Base-by-base conservation (phyloP, 1,140 invertebrate species). In the Cecropterus lyciades region DNA sequence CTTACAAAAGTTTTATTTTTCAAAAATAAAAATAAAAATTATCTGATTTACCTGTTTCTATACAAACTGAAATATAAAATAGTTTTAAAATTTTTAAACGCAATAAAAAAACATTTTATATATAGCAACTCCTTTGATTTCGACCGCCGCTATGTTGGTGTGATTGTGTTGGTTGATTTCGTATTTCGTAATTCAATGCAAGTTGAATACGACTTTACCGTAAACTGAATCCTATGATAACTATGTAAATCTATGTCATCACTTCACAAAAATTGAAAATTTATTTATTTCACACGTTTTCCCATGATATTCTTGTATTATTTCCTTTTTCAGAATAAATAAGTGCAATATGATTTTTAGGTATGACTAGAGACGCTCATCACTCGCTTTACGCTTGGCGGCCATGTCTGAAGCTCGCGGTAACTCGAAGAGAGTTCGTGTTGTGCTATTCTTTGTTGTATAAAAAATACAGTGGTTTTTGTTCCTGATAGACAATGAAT, bases 361-460 rank as follows among this genome's bases (percentile, higher is more conserved):
- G 72, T 81, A 83, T 87, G 77, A 77, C 64, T 77, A 85, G 70
- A 83, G 84, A 89, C 87, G 86, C 87, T 87, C 82, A 74, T 83
- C 80, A 82, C 75, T 87, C 79, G 80, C 76, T 76, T 79, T 77
- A 82, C 80, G 84, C 79, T 87, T 87, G 83, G 86, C 89, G 86
- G 89, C 89, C 89, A 92, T 92, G 83, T 88, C 89, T 89, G 84
- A 89, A 85, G 83, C 84, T 89, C 82, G 85, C 73, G 82, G 86
- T 80, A 80, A 85, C 80, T 81, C 84, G 71, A 37, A 37, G 72
- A 78, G 84, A 87, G 80, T 87, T 86, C 80, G 87, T 84, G 86
- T 84, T 85, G 89, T 90, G 89, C 85, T 87, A 80, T 87, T 88
- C 80, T 85, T 83, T 82, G 77, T 85, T 90, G 79, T 84, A 88